phyloP scores from a whole-genome alignment of 2,797 vertebrate species.

The Margarornis squamiger region DNA sequence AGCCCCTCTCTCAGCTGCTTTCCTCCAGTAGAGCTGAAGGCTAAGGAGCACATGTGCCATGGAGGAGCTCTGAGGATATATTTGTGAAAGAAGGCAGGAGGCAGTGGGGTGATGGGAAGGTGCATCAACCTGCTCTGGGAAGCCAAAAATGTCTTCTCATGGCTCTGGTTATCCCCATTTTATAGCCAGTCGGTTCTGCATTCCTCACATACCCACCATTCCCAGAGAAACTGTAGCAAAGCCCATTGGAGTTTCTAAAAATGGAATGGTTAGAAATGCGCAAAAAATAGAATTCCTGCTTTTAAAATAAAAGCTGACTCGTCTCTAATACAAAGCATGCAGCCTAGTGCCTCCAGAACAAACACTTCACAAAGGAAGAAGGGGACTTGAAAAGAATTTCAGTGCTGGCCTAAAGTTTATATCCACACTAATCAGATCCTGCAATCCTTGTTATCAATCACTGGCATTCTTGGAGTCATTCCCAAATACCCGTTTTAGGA shows the following conservation, averaged over 20 bases:
- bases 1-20: neutral
- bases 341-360: conserved; percentile 42
- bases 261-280: neutral
- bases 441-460: conserved; percentile 49
- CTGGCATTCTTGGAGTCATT: conserved; percentile 42
- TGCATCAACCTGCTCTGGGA: neutral
- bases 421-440: conserved; percentile 10
- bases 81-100: neutral
- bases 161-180: neutral
- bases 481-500: conserved; percentile 38
- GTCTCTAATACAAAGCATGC: conserved; percentile 13
- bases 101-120: neutral
- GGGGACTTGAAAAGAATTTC: conserved; percentile 43
- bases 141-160: neutral
- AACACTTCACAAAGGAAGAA: conserved; percentile 50
- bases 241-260: conserved; percentile 49
- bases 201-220: conserved; percentile 53
- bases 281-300: conserved; percentile 53
- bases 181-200: neutral
- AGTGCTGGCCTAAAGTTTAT: neutral
- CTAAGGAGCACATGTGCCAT: neutral
- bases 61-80: neutral
- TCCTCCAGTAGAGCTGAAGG: neutral
- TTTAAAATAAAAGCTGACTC: conserved; percentile 43
- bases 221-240: conserved; percentile 34